Base-by-base conservation (phyloP, 2,113 vertebrate genomes). In the Stictonetta naevosa region DNA sequence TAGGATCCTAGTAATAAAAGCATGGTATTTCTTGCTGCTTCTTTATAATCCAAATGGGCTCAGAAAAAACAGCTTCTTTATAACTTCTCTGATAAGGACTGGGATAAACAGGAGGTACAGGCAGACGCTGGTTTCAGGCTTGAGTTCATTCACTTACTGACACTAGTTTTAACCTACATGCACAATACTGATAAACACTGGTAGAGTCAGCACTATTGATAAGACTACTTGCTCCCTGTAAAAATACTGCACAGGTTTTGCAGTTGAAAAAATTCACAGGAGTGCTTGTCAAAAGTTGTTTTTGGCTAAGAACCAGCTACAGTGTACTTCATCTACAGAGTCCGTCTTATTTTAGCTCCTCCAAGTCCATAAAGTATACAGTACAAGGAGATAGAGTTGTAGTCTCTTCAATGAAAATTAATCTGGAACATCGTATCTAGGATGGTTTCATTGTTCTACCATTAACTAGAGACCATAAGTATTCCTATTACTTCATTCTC, bases 81-180 rank as follows among this genome's bases (percentile, higher is more conserved):
- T 38, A 95, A 95, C 95, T 94, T 92, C 85, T 69, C 76, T 91
- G 98, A 97, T 96, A 98, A 95, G 67, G 68, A 76, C 89, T 62
- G 64, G 44, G 42, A 67, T 96, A 90, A 95, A 96, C 95, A 96
- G 93, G 86, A 83, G 94, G 67, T 6, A 13, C 80, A 69, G 23
- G 86, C 36, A 55, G 78, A 68, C 86, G 6, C 78, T 64, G 74
- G 92, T 90, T 95, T 87, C 59, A 46, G 25, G 67, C 68, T 31
- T n/a, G 94, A 69, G 78, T 48, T 81, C 28, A 8, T 55, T 94
- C 82, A 42, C 82, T 31, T 83, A 64, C 22, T 34, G 93, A 96
- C 95, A 82, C 63, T 63, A 55, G 90, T 62, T 96, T 86, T 97
- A 97, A 96, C 95, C 96, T 75, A 90, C 88, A 92, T 95, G 78